Percentiles rank a stretch among this genome's conserved stretches.
Evolutionary conservation across 2,113 vertebrate species (phyloP).

Genomic region (Megaceryle maxima): DNA sequence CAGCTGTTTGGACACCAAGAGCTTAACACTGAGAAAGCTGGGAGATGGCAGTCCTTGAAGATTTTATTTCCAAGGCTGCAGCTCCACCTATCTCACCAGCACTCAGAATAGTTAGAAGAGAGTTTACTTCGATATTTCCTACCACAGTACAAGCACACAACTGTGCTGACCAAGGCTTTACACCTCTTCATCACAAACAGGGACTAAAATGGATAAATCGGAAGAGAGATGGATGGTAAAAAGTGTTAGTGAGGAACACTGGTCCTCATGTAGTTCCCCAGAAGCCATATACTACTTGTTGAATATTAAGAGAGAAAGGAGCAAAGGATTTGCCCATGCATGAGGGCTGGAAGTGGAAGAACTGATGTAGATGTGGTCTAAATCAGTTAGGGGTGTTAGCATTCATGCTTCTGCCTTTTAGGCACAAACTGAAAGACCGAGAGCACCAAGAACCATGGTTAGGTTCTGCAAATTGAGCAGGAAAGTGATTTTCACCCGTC

Average conservation of each 20-base stretch:
- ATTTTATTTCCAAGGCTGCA: not conserved
- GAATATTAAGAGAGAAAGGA: not conserved
- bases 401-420: not conserved
- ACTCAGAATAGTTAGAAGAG: not conserved
- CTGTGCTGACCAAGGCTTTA: not conserved
- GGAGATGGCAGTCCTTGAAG: not conserved
- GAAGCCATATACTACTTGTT: not conserved
- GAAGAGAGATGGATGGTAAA: not conserved
- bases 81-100: not conserved
- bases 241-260: not conserved
- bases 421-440: not conserved
- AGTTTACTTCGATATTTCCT: not conserved
- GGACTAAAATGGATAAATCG: not conserved
- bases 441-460: not conserved
- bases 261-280: not conserved
- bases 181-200: not conserved
- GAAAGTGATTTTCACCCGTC: not conserved
- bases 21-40: not conserved
- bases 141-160: not conserved
- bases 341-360: not conserved
- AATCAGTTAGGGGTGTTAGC: not conserved
- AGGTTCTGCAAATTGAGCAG: not conserved
- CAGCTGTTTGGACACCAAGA: not conserved
- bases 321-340: not conserved
- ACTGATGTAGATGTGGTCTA: not conserved